Base-by-base conservation (phyloP, 2,113 vertebrate genomes). In the Notothenia coriiceps region DNA sequence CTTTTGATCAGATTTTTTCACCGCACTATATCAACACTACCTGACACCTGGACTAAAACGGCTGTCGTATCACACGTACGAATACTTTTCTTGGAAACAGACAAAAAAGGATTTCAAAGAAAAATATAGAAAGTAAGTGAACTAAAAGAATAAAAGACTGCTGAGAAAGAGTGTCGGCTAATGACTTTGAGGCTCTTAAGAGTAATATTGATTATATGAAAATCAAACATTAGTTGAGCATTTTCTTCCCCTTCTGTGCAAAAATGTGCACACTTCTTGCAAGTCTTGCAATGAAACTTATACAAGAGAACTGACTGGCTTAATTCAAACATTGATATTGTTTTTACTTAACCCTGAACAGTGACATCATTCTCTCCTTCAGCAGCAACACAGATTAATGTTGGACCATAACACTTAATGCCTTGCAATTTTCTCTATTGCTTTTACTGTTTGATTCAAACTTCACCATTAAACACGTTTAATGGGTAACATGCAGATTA, bases 371-470 rank as follows among this genome's bases (percentile, higher is more conserved):
- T 47, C 15, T 47, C 20, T 65, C 50, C 35, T 18, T 64, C 10
- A 55, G 10, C 50, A 47, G 65, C 50, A 55, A 65, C 72, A 74
- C 55, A 29, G 22, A 22, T 33, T 65, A 56, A 33, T n/a, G 22
- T 65, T 13, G 17, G 61, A 20, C 5, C 5, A 33, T 67, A 13
- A n/a, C 25, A 8, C 35, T n/a, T 12, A 4, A 51, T 51, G 49
- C 47, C 33, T 74, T 22, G 14, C 13, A 40, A 13, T 67, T 76
- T 59, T 50, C 52, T 67, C 63, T 18, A 2, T 40, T 29, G 52
- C 44, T 18, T 76, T 22, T 6, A 10, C 33, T 2, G 17, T n/a
- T 35, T 60, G 57, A 60, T 60, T 60, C 35, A 29, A 35, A 10
- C 29, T 47, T 47, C 13, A 40, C 5, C 35, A 40, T 40, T 40